These are phyloP conservation scores for Junonia oenone DNA, from an alignment of 2,888 invertebrate genomes.

Conservation along the genomic window DNA sequence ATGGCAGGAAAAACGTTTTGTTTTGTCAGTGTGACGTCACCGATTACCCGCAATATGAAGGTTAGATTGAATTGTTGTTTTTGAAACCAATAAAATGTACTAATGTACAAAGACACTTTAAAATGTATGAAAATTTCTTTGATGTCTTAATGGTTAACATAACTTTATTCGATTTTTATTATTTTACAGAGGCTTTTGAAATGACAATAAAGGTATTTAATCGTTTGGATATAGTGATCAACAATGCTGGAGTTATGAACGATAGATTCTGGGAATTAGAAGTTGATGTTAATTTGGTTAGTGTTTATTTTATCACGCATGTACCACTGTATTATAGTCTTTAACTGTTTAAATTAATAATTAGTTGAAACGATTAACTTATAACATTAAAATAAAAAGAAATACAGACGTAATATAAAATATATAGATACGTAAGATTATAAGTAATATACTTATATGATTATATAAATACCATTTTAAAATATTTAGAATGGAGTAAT, in stretches of 20 bases:
- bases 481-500: constrained; percentile 88
- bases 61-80: constrained; percentile 49
- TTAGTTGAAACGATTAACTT: too few relatives aligned
- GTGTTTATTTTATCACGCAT: neutral
- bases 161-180: too few relatives aligned
- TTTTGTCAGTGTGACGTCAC: constrained; percentile 89
- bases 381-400: too few relatives aligned
- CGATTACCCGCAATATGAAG: constrained; percentile 88
- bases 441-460: too few relatives aligned
- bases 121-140: too few relatives aligned
- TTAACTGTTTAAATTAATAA: too few relatives aligned
- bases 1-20: constrained; percentile 84
- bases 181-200: constrained; percentile 83
- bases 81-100: neutral
- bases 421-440: too few relatives aligned
- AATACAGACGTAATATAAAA: too few relatives aligned
- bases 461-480: too few relatives aligned
- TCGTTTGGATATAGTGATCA: constrained; percentile 87
- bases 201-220: constrained; percentile 86
- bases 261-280: constrained; percentile 87
- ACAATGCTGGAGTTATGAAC: constrained; percentile 89
- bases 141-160: too few relatives aligned
- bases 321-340: too few relatives aligned
- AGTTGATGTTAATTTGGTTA: constrained; percentile 87
- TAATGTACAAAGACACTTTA: too few relatives aligned